phyloP scores from a whole-genome alignment of 2,888 invertebrate genomes.

The Sarcophaga variegata region DNA sequence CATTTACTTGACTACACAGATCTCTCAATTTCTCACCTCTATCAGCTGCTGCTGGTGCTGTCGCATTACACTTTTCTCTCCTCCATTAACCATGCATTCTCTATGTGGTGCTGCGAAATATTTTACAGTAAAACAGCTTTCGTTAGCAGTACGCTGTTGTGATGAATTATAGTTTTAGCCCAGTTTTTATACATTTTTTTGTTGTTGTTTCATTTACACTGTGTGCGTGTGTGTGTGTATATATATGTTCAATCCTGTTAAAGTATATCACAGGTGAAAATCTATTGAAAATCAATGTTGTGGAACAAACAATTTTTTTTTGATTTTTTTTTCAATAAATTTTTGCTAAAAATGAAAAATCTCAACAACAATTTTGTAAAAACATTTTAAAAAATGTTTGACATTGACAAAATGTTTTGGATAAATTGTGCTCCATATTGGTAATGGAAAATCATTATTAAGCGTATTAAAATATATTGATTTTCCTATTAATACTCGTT shows the following conservation, averaged over 20 bases:
- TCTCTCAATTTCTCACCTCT: not conserved
- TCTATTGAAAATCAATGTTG: slow-evolving; percentile 59
- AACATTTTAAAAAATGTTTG: slow-evolving; percentile 24
- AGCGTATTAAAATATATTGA: slow-evolving; percentile 38
- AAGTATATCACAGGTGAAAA: slow-evolving; percentile 32
- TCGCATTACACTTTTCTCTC: not conserved
- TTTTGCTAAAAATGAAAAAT: slow-evolving; percentile 20
- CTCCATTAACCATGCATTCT: not conserved
- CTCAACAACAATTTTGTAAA: slow-evolving; percentile 21
- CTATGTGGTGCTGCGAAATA: not conserved
- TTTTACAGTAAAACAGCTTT: slow-evolving; percentile 9
- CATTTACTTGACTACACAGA: not conserved
- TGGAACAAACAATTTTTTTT: not conserved
- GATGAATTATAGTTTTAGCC: slow-evolving; percentile 50
- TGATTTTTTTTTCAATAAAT: slow-evolving; percentile 21
- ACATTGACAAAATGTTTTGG: slow-evolving; percentile 59
- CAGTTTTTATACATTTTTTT: not conserved
- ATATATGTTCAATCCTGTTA: not conserved
- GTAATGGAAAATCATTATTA: not conserved
- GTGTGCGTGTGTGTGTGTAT: not conserved
- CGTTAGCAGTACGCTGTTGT: slow-evolving; percentile 29
- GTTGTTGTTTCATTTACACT: too few species aligned
- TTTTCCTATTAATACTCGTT: slow-evolving; percentile 16
- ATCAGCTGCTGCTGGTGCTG: not conserved
- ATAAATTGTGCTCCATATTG: not conserved